Base-by-base conservation (phyloP, 53 echinoderm and acorn worm genomes). In the Antedon mediterranea region DNA sequence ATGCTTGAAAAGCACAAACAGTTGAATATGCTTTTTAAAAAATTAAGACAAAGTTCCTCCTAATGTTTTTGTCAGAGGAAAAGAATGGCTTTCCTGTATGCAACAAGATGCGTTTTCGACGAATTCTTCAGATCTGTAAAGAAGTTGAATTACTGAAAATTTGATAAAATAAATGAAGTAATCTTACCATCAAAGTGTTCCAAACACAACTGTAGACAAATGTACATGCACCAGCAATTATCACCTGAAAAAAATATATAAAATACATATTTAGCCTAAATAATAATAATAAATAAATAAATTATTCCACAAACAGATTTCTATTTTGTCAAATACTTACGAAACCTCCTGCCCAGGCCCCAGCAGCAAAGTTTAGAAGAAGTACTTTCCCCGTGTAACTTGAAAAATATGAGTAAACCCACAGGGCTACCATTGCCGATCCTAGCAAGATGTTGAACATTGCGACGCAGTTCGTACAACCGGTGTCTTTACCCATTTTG, bases 101-200 rank as follows among this genome's bases (percentile, higher is more conserved):
- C n/a, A n/a, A n/a, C n/a, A n/a, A n/a, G n/a, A n/a, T n/a, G n/a
- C n/a, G n/a, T n/a, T n/a, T n/a, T n/a, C n/a, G n/a, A n/a, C n/a
- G n/a, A n/a, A n/a, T n/a, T n/a, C n/a, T n/a, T n/a, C n/a, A n/a
- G n/a, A n/a, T n/a, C n/a, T n/a, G 3, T 3, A 18, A 23, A 57
- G 23, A 57, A 15, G 23, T 57, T 37, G 37, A 37, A 37, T 37
- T 37, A 37, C 11, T 11, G 37, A 37, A 37, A 37, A 37, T 11
- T 37, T 37, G 4, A 37, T 14, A 15, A 71, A 79, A 0, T 79
- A 5, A 6, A 37, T 14, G 15, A 71, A 79, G 0, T 79, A 5
- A 0, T 74, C 78, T 84, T 74, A 84, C 84, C 84, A 84, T 31
- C 18, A 28, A 27, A 74, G 31, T 84, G 31, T 84, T 84, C 84